A percentile compares a stretch with the other conserved stretches of the same genome.
Conservation (phyloP, 2,797 vertebrate species). For the Chiroxiphia lanceolata region DNA sequence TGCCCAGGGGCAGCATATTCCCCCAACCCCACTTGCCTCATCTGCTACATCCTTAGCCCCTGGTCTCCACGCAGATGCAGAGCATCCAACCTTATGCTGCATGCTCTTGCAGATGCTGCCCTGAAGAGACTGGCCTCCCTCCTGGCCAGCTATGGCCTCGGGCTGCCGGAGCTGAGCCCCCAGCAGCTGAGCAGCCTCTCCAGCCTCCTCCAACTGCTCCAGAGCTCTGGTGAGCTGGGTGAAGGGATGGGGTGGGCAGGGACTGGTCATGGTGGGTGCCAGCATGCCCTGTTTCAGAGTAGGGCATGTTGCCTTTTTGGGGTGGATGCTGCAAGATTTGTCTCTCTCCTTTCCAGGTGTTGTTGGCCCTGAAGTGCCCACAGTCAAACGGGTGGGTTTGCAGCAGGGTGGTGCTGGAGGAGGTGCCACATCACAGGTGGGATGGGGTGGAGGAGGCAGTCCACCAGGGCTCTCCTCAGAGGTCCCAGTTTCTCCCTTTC, state of each 20-base stretch:
- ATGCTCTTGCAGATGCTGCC: slow-evolving; percentile 74
- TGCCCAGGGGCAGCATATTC: neutral
- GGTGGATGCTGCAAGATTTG: neutral
- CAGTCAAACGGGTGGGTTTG: slow-evolving; percentile 25
- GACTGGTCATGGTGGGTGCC: neutral
- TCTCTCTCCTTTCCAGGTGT: slow-evolving; percentile 32
- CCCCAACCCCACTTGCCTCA: neutral
- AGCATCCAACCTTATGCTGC: neutral
- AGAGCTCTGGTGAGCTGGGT: slow-evolving; percentile 76
- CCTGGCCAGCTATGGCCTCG: slow-evolving; percentile 82
- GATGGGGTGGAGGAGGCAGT: neutral
- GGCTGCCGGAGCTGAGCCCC: slow-evolving; percentile 85
- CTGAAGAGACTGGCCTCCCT: slow-evolving; percentile 82
- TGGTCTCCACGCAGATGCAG: rapidly evolving
- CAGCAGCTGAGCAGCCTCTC: slow-evolving; percentile 88
- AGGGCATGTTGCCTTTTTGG: neutral
- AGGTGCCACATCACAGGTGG: neutral
- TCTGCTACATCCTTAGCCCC: neutral
- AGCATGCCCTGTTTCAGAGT: rapidly evolving
- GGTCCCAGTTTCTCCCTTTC: neutral
- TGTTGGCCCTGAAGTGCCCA: neutral
- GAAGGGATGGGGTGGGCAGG: neutral
- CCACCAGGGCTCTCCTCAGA: neutral
- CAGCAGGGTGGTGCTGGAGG: slow-evolving; percentile 8
- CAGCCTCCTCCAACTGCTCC: slow-evolving; percentile 82